These are phyloP conservation scores for Drosophila phalerata DNA, from an alignment of 2,888 invertebrate genomes.

Conservation along the genomic window DNA sequence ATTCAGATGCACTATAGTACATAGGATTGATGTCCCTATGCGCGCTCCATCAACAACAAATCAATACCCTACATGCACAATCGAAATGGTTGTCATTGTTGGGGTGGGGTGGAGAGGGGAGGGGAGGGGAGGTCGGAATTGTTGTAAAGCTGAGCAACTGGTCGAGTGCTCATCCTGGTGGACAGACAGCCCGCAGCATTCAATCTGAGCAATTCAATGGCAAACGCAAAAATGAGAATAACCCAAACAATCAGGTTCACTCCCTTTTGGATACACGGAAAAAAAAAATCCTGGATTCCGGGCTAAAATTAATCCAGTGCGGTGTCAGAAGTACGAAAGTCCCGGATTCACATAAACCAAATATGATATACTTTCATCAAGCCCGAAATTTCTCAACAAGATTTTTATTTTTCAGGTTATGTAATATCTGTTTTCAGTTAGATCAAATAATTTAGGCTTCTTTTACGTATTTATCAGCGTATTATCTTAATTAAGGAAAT, in stretches of 20 bases:
- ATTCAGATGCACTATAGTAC: slow-evolving; percentile 18
- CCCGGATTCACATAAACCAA: too few relatives aligned
- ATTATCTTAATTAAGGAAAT: too few relatives aligned
- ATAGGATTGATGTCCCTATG: slow-evolving; percentile 20
- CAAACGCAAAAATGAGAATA: slow-evolving; percentile 51
- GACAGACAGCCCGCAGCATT: slow-evolving; percentile 43
- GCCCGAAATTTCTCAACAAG: too few relatives aligned
- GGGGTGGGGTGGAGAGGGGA: too few relatives aligned
- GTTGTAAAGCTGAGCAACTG: slow-evolving; percentile 23
- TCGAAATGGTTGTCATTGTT: background rate
- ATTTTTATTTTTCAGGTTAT: too few relatives aligned
- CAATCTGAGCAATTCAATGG: slow-evolving; percentile 62
- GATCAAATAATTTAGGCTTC: too few relatives aligned
- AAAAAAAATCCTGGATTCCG: too few relatives aligned
- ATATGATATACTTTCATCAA: too few relatives aligned
- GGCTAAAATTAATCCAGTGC: too few relatives aligned
- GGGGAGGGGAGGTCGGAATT: background rate
- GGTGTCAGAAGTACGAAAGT: too few relatives aligned
- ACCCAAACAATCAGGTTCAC: slow-evolving; percentile 41
- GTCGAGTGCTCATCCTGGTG: slow-evolving; percentile 18
- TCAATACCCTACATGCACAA: slow-evolving; percentile 25
- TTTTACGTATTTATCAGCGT: too few relatives aligned
- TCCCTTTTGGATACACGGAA: slow-evolving; percentile 1
- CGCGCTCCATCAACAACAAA: slow-evolving; percentile 19
- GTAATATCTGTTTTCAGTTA: too few relatives aligned